phyloP scores from a whole-genome alignment of 2,113 vertebrate genomes.

The Nesogale talazaci region DNA sequence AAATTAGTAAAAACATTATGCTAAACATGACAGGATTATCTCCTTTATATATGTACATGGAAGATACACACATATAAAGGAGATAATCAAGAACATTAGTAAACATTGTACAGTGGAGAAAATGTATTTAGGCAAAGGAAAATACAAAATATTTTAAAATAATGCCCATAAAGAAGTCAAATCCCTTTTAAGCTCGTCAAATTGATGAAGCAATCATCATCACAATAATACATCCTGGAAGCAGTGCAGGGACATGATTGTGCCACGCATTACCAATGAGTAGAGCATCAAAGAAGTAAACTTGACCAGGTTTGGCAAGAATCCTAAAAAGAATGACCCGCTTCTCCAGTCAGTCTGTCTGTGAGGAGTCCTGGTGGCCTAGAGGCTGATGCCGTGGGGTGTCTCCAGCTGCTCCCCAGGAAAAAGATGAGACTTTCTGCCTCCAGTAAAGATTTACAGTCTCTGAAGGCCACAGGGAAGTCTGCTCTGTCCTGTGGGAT shows the following conservation, averaged over 20 bases:
- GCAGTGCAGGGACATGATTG: not conserved
- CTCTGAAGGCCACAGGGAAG: too few species aligned
- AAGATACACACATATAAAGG: too few species aligned
- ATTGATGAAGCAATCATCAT: not conserved
- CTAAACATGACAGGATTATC: not conserved
- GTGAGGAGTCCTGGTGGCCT: too few species aligned
- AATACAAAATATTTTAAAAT: conserved; percentile 23
- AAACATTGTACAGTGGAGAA: conserved; percentile 3
- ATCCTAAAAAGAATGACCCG: not conserved
- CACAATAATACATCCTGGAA: not conserved
- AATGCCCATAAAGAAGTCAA: not conserved
- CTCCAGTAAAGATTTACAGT: too few species aligned
- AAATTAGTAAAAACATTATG: not conserved
- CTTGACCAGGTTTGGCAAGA: not conserved
- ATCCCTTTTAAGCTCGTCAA: not conserved
- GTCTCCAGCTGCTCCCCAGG: too few species aligned
- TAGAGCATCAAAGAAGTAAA: not conserved
- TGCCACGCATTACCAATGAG: not conserved
- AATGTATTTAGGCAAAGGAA: conserved; percentile 10
- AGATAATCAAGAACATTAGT: not conserved
- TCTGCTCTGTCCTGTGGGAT: too few species aligned
- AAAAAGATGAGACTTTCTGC: too few species aligned
- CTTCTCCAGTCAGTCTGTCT: not conserved
- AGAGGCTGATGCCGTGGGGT: too few species aligned
- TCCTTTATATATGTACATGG: not conserved